Conservation (phyloP, 1,140 invertebrate genomes). For the Ganaspis sp. region DNA sequence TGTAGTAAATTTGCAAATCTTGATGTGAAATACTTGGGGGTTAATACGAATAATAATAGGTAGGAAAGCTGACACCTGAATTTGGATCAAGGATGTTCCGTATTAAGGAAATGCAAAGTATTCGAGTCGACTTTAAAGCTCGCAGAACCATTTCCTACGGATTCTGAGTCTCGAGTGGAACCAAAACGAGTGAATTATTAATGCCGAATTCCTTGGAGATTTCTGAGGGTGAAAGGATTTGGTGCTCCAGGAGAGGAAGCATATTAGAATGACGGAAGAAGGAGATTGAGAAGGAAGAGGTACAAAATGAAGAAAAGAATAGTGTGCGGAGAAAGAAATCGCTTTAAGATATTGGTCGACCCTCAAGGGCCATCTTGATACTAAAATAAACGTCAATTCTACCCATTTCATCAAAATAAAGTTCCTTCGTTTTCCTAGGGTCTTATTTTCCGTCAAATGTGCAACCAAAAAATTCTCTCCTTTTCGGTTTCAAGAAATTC, state of each 20-base stretch:
- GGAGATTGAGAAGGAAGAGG: constrained; percentile 28
- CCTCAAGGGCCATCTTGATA: constrained; percentile 33
- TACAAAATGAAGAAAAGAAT: constrained; percentile 38
- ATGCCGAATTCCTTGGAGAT: constrained; percentile 53
- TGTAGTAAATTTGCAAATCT: neutral
- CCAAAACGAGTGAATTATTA: constrained; percentile 55
- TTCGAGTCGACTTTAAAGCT: constrained; percentile 21
- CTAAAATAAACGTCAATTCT: constrained; percentile 25
- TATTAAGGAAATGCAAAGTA: constrained; percentile 27
- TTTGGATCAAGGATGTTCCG: neutral
- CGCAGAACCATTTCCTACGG: constrained; percentile 38
- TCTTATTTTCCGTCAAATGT: neutral
- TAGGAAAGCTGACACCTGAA: neutral
- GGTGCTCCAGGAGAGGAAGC: constrained; percentile 1
- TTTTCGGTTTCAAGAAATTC: no score
- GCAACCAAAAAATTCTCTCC: no score
- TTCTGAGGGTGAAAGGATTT: constrained; percentile 35
- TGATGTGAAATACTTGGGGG: neutral
- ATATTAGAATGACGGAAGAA: constrained; percentile 19
- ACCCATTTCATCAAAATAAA: constrained; percentile 11
- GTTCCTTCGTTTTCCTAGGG: neutral
- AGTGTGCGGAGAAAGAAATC: constrained; percentile 37
- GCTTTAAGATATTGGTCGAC: constrained; percentile 51
- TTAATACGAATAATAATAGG: neutral
- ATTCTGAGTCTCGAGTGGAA: constrained; percentile 35